These are phyloP conservation scores for Nephrotoma flavescens DNA, from an alignment of 2,888 invertebrate genomes.

Conservation along the genomic window DNA sequence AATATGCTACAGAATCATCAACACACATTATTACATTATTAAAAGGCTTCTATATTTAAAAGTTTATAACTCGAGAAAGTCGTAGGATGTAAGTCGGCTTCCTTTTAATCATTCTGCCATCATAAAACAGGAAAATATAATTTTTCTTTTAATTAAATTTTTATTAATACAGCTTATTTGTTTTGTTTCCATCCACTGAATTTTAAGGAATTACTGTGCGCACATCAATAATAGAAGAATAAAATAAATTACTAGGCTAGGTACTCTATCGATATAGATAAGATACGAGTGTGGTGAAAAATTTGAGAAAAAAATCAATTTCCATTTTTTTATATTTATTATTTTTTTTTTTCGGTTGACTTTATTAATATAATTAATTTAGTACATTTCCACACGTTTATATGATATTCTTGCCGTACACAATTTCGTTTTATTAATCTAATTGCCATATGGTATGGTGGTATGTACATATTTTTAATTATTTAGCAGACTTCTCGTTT, in stretches of 20 bases:
- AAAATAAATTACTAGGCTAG: not conserved
- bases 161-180: not conserved
- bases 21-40: no score
- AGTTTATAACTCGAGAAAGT: no score
- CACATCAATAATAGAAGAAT: not conserved
- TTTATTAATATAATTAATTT: not conserved
- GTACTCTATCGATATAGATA: not conserved
- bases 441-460: not conserved
- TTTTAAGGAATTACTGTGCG: not conserved
- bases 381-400: not conserved
- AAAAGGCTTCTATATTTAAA: no score
- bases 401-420: not conserved
- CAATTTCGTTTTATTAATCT: not conserved
- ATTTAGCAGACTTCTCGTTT: not conserved
- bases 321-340: not conserved
- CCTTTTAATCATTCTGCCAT: no score
- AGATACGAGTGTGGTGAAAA: not conserved
- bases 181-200: not conserved
- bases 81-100: no score
- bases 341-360: not conserved
- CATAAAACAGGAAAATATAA: not conserved
- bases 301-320: not conserved
- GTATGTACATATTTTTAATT: not conserved
- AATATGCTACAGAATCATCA: no score
- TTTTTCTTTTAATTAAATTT: not conserved